Conservation (phyloP, 2,113 vertebrate genomes). For the Dipodomys stephensi region DNA sequence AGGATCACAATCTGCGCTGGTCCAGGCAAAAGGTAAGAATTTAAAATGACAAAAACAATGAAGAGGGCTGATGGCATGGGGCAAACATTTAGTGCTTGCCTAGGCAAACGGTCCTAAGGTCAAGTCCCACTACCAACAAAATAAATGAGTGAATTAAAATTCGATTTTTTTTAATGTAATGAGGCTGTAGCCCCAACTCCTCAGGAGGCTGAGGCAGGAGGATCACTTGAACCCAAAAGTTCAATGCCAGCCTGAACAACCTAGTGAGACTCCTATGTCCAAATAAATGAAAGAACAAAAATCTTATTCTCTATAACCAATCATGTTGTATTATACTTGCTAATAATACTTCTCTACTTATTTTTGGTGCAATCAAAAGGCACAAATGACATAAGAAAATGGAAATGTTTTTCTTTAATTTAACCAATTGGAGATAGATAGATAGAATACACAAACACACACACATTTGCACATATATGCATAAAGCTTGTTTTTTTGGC, state of each 20-base stretch:
- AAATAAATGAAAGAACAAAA: neutral
- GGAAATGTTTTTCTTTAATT: neutral
- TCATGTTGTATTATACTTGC: neutral
- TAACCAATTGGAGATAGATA: neutral
- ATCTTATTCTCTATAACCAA: neutral
- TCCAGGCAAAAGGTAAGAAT: too few species aligned
- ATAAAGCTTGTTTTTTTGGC: too few species aligned
- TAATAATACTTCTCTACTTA: neutral
- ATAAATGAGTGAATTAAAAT: too few species aligned
- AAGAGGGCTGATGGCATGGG: too few species aligned
- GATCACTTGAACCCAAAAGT: neutral
- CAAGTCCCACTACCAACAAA: too few species aligned
- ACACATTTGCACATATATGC: neutral
- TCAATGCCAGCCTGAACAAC: neutral
- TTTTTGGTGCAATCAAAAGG: conserved; percentile 18
- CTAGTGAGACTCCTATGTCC: neutral
- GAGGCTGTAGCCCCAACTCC: too few species aligned
- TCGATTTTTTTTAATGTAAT: too few species aligned
- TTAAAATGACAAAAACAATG: too few species aligned
- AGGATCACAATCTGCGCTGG: too few species aligned
- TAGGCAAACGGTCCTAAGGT: too few species aligned
- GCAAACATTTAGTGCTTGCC: too few species aligned
- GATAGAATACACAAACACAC: neutral
- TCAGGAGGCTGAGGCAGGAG: too few species aligned
- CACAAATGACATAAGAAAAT: conserved; percentile 1